Percentiles rank a stretch among this genome's conserved stretches.
Evolutionary conservation across 1,140 invertebrate species (phyloP).

Genomic region (Leptestheria dahalacensis): DNA sequence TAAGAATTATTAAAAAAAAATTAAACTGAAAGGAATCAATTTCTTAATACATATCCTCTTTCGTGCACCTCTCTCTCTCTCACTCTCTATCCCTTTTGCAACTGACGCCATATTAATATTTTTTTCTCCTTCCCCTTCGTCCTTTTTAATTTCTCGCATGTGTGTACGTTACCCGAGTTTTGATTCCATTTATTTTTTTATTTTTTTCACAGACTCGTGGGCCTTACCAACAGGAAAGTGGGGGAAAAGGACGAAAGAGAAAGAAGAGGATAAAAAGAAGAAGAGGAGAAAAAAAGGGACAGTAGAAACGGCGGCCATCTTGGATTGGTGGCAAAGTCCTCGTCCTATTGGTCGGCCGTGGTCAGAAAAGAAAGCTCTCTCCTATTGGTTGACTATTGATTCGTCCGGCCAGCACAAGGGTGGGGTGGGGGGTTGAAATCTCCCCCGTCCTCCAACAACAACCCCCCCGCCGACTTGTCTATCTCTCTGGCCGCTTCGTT

Average conservation of each 20-base stretch:
- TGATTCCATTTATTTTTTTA: too few relatives aligned
- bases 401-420: background rate
- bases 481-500: too few relatives aligned
- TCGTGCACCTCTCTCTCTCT: background rate
- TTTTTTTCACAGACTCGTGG: too few relatives aligned
- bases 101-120: constrained; percentile 1
- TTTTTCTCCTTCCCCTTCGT: background rate
- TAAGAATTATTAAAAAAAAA: too few relatives aligned
- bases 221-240: background rate
- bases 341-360: background rate
- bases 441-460: too few relatives aligned
- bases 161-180: too few relatives aligned
- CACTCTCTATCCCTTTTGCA: background rate
- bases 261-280: background rate
- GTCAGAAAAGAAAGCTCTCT: background rate
- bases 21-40: too few relatives aligned
- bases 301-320: background rate
- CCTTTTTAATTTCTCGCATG: too few relatives aligned
- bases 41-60: too few relatives aligned
- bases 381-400: background rate
- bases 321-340: too few relatives aligned
- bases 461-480: too few relatives aligned
- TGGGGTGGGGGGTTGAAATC: background rate
- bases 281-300: background rate
- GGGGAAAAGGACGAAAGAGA: background rate